A percentile compares a stretch with the other conserved stretches of the same genome.
Evolutionary conservation across 2,888 invertebrate species (phyloP).

Genomic region (Plagodis pulveraria): DNA sequence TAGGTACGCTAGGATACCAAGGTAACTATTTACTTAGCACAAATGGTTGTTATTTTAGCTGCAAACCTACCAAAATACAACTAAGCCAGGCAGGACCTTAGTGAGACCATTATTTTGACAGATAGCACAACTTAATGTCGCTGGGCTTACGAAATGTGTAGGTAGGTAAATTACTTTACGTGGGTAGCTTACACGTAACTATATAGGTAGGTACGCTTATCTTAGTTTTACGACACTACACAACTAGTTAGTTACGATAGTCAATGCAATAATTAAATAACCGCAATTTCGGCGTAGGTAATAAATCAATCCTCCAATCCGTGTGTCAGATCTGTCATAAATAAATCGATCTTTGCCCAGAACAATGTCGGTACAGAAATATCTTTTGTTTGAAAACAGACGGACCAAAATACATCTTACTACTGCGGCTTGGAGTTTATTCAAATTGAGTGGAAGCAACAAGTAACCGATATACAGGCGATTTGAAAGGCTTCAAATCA

Average conservation of each 20-base stretch:
- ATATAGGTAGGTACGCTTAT: background rate
- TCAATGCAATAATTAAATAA: conserved; percentile 11
- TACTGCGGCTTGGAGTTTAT: conserved; percentile 38
- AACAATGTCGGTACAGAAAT: conserved; percentile 36
- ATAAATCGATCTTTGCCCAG: conserved; percentile 45
- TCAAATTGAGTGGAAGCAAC: conserved; percentile 55
- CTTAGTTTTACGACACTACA: conserved; percentile 22
- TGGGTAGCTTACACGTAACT: conserved; percentile 2
- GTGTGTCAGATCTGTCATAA: conserved; percentile 40
- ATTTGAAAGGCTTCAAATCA: conserved; percentile 67
- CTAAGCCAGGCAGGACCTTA: conserved; percentile 8
- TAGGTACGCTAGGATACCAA: background rate
- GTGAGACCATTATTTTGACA: conserved; percentile 30
- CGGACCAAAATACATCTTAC: conserved; percentile 51
- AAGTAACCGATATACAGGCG: conserved; percentile 54
- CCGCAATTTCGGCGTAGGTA: conserved; percentile 23
- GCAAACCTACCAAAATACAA: conserved; percentile 1
- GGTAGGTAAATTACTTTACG: conserved; percentile 28
- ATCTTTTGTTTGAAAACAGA: conserved; percentile 56
- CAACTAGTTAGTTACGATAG: conserved; percentile 6
- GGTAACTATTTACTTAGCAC: too few relatives aligned
- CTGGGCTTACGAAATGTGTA: conserved; percentile 24
- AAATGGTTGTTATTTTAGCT: too few relatives aligned
- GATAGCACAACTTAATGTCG: conserved; percentile 26
- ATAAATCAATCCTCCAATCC: conserved; percentile 24